Base-by-base conservation (phyloP, 2,888 invertebrate genomes). In the Coelogynopora nodosa region DNA sequence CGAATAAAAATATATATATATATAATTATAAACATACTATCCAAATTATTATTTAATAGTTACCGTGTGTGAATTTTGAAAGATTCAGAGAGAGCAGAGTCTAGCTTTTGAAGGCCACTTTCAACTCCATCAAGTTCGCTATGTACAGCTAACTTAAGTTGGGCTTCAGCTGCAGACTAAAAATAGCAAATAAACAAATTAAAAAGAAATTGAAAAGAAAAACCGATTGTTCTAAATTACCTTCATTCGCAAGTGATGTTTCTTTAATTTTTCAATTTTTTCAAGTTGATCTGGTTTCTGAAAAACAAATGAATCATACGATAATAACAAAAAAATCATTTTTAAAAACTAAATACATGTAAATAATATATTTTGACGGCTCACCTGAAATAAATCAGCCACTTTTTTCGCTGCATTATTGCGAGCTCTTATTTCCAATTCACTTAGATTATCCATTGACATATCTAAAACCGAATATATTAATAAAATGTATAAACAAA, bases 71-170 rank as follows among this genome's bases (percentile, higher is more conserved):
- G 29, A 27, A 23, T 31, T 5, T 84, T 26, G 5, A 26, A 13
- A 28, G 85, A 29, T 85, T 85, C 85, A 2, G 10, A 13, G 5
- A 27, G 1, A 85, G 85, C 85, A 1, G n/a, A 5, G 27, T 87
- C 87, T 1, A 87, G 27, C 67, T 87, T 87, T 31, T 30, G n/a
- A n/a, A 87, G 31, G 0, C 87, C 87, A 18, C 23, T 31, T 30
- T 27, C 5, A 5, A 84, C 87, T 28, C 83, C 87, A 67, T 87
- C 87, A n/a, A 87, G 31, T 87, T 87, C 85, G 28, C 49, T 67
- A 23, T 86, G 87, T 1, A 87, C 74, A 2, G 31, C 87, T 30
- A 87, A 67, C 86, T 84, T 87, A 10, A 87, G 74, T 87, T 87
- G 87, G 26, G 85, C 84, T 30, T 87, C 87, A 10, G 87, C 86